Evolutionary conservation across 2,888 invertebrate species (phyloP), one percentile per base, ranked within the genome.

Genomic region (Galeruca laticollis): DNA sequence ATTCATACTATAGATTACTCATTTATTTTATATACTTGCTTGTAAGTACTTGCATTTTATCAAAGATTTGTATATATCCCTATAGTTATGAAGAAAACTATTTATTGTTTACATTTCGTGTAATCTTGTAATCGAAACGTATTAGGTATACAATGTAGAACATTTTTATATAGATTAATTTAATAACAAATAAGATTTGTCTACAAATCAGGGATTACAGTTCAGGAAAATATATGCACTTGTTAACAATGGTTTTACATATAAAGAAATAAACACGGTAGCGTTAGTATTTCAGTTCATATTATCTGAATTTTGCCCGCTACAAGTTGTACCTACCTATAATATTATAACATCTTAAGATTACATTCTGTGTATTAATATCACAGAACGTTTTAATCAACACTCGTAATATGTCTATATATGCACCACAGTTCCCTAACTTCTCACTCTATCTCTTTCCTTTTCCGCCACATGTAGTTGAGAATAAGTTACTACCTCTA

Each of bases 21-120:
- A 84, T 83, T 86, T 86, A 85, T 86, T 86, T 86, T 86, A 83
- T 85, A 86, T 86, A 86, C 85, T 85, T 84, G 85, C 86, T 85
- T 86, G 82, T 84, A 82, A 80, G 83, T 84, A 85, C 68, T 82
- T 81, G 84, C 85, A 84, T 85, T 85, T 84, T 84, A 82, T 77
- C 81, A 81, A 83, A 82, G 80, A 81, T 83, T 82, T 85, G 83
- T 82, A 84, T 83, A 85, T 84, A 83, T 74, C 79, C 79, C 78
- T 82, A 26, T 26, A 81, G 80, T 81, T 80, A 82, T 79, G 57
- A 37, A 62, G 59, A 33, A 60, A 66, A 56, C 20, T 80, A 82
- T 73, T 81, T 81, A 81, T 81, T 83, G 81, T 82, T 82, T 80
- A 81, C 78, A 74, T 76, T 79, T 76, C 75, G 76, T 82, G 80